Evolutionary conservation across 2,113 vertebrate genomes (phyloP), one percentile per base, ranked within the genome.

Genomic region (Archocentrus centrarchus): DNA sequence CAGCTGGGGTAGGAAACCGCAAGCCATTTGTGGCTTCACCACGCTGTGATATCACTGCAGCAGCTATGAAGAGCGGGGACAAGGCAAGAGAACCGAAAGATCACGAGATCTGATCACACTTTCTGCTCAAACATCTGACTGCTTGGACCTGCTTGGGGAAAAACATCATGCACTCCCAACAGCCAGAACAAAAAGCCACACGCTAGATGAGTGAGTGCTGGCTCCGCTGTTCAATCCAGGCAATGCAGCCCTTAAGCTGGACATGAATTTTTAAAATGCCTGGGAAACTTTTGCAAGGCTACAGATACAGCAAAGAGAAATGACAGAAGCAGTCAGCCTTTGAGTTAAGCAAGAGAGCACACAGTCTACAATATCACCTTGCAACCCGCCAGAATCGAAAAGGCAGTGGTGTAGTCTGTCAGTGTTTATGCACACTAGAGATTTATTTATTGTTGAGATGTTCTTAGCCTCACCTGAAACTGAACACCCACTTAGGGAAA

Each of bases 381-480:
- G 9, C 63, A 86, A 58, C 24, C 58, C 27, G 70, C 59, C 14
- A 39, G 50, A 20, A 82, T 70, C 8, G 14, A 78, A 39, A 27
- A 61, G 81, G 41, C 3, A 73, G 11, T 9, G 53, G 47, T 63
- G 75, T 57, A 35, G 39, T 47, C 47, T 53, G 30, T 83, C 37
- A 70, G 5, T 63, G 79, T 88, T 79, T 88, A 73, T 84, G 82
- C 61, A 61, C 3, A 10, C 13, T 59, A 50, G 32, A 88, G 81
- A 89, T 89, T 11, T 89, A 93, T 90, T 88, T 87, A 89, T 75
- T 84, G 86, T 64, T 91, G 79, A 87, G 87, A 84, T 87, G 82
- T 81, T 83, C 76, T 83, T 37, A 85, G 85, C 70, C 75, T 86
- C 73, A 6, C 9, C 81, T 89, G 89, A 86, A 90, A 90, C 75